A percentile compares a stretch with the other conserved stretches of the same genome.
These are phyloP conservation scores for Pipistrellus kuhlii DNA, from an alignment of 2,797 vertebrate genomes.

Conservation along the genomic window DNA sequence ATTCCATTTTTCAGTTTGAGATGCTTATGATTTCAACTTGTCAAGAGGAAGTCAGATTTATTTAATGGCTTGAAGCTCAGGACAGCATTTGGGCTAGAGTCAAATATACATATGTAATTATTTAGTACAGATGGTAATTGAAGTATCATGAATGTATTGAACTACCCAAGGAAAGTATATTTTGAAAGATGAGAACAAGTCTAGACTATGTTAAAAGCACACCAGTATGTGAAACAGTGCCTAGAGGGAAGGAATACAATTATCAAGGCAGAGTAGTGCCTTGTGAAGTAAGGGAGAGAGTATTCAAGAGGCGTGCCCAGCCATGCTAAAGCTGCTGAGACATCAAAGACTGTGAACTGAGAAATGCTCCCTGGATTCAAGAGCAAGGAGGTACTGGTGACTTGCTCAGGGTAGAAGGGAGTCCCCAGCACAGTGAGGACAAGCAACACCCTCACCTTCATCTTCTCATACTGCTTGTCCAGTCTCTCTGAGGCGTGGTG, in stretches of 20 bases:
- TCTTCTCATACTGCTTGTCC: conserved; percentile 89
- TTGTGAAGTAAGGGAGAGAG: conserved; percentile 21
- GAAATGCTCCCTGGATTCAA: background rate
- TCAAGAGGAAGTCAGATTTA: conserved; percentile 26
- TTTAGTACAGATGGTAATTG: background rate
- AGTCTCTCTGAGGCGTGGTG: conserved; percentile 84
- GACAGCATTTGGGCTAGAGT: background rate
- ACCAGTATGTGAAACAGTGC: background rate
- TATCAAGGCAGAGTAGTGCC: background rate
- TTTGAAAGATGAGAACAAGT: conserved; percentile 34
- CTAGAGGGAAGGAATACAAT: background rate
- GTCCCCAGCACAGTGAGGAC: background rate
- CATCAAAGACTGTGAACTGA: conserved; percentile 25
- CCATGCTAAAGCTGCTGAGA: background rate
- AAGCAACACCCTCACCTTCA: conserved; percentile 91
- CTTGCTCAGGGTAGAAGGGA: background rate
- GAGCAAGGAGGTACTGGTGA: background rate
- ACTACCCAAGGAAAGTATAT: conserved; percentile 10
- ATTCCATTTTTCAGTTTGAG: conserved; percentile 42
- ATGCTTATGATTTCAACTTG: background rate
- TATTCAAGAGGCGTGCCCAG: background rate
- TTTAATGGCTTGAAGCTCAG: background rate
- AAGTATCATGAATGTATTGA: background rate
- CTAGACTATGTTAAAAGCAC: background rate
- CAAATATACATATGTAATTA: conserved; percentile 15